Base-by-base conservation (phyloP, 2,888 invertebrate genomes). In the Eilema caniola region DNA sequence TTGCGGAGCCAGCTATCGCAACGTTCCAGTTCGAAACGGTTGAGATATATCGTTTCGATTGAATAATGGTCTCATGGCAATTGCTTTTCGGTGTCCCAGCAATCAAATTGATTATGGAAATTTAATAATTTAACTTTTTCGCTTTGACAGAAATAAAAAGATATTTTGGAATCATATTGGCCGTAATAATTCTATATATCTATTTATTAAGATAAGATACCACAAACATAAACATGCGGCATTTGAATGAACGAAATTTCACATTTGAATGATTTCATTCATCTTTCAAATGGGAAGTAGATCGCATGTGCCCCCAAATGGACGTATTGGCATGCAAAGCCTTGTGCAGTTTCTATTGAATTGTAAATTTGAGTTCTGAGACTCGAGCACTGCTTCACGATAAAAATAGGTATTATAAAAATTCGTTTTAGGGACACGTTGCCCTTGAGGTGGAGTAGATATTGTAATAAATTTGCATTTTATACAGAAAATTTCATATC, bases 251-350 rank as follows among this genome's bases (percentile, higher is more conserved):
- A 86, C 83, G 82, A 86, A 86, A 89, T 89, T 87, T 87, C 86
- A 85, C 85, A 89, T 90, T 90, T 90, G 90, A 92, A 92, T 91
- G 92, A 93, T 92, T 93, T 92, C 91, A 93, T 93, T 92, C 93
- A 91, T 92, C 91, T 91, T 92, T 92, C 88, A 90, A 92, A 92
- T 90, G 86, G 90, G 89, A 91, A 92, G 90, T 92, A 90, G 92
- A 92, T 93, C 93, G 91, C 89, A 90, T 93, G 90, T 90, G 92
- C 90, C 89, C n/a, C 88, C 91, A 92, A 93, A 93, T 92, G 91
- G 93, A 92, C 93, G 92, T 92, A 93, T 93, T 93, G 94, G 91
- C 93, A 93, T 93, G 93, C 93, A 93, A 93, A 93, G 93, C 92
- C 93, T 92, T 92, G 91, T 92, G 92, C 93, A 91, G 92, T 92